Evolutionary conservation across 2,888 invertebrate genomes (phyloP).

Genomic region (Sylvicola cinctus): DNA sequence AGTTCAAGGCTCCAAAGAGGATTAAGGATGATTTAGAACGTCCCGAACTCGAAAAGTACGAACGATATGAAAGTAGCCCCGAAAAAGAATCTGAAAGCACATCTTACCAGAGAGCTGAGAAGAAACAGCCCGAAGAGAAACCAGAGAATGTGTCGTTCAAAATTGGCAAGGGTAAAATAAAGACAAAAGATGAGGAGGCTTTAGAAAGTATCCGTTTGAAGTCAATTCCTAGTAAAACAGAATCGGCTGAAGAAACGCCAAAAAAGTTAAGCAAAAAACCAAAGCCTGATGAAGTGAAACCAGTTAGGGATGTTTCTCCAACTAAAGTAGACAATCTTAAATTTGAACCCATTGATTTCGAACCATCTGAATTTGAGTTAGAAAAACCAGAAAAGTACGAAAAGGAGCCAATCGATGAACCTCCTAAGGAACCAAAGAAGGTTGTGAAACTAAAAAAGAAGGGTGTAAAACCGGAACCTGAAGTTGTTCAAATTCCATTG

Average conservation of each 20-base stretch:
- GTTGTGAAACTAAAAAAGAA: constrained; percentile 3
- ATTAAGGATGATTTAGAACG: constrained; percentile 35
- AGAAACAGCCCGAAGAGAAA: constrained; percentile 4
- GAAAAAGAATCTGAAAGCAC: neutral
- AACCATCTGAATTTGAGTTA: constrained; percentile 23
- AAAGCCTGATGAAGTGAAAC: constrained; percentile 10
- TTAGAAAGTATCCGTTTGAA: neutral
- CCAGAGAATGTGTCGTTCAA: constrained; percentile 13
- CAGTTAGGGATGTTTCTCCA: constrained; percentile 3
- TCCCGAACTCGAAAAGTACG: constrained; percentile 16
- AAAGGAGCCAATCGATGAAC: neutral
- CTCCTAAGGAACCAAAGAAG: constrained; percentile 4
- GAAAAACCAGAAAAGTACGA: neutral
- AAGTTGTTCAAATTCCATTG: constrained; percentile 21
- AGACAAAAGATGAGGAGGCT: constrained; percentile 5
- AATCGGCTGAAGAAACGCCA: neutral
- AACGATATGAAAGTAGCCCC: constrained; percentile 8
- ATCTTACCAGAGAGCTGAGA: constrained; percentile 3
- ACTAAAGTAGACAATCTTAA: neutral
- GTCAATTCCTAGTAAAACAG: constrained; percentile 3
- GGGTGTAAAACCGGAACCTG: constrained; percentile 1
- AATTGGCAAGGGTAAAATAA: constrained; percentile 21
- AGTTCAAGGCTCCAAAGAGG: constrained; percentile 32
- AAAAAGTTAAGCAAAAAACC: constrained; percentile 6
- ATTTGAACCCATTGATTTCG: constrained; percentile 5